A percentile compares a stretch with the other conserved stretches of the same genome.
These are phyloP conservation scores for Podocnemis expansa DNA, from an alignment of 2,113 vertebrate species.

Conservation along the genomic window DNA sequence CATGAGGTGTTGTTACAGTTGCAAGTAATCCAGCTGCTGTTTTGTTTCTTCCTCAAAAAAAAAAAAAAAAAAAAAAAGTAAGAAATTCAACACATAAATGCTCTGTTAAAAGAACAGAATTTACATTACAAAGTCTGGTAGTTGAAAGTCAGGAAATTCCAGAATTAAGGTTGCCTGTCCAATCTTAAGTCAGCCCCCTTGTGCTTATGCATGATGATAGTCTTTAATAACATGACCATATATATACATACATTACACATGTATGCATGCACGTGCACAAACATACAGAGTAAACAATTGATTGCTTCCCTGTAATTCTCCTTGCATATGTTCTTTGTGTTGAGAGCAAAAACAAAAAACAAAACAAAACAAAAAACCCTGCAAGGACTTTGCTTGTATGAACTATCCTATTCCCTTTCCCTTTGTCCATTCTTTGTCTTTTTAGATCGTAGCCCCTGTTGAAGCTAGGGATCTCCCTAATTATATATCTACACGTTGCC, in stretches of 20 bases:
- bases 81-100: neutral
- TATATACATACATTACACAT: no score
- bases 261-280: no score
- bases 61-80: neutral
- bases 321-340: neutral
- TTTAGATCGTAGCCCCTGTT: neutral
- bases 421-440: neutral
- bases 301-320: neutral
- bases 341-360: neutral
- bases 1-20: no score
- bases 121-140: neutral
- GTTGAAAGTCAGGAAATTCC: neutral
- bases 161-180: neutral
- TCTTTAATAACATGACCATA: neutral
- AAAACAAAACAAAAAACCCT: no score
- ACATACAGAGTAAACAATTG: neutral
- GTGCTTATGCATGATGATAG: accelerated
- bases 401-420: neutral
- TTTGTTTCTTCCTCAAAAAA: no score
- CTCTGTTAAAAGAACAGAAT: neutral
- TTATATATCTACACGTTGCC: neutral
- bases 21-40: no score
- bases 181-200: neutral
- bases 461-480: neutral
- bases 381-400: no score